Conservation (phyloP, 1,140 invertebrate genomes). For the Nasonia giraulti region DNA sequence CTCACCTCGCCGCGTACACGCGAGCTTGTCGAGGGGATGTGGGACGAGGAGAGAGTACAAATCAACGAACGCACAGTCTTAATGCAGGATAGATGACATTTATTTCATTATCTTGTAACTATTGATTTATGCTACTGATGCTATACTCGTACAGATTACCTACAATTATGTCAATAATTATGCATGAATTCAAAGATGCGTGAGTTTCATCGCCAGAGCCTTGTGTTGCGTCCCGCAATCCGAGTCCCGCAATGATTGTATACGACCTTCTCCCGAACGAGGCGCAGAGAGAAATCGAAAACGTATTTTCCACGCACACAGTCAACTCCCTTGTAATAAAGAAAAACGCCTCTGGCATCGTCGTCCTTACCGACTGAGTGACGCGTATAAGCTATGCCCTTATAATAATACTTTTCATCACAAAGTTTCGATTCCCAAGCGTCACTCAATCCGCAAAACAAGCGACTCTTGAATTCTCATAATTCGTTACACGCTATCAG, state of each 20-base stretch:
- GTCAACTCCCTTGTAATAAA: not conserved
- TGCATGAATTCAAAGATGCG: slow-evolving; percentile 72
- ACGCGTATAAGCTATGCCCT: not conserved
- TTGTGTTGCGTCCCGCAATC: slow-evolving; percentile 41
- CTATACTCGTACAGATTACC: slow-evolving; percentile 72
- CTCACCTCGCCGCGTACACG: too few relatives aligned
- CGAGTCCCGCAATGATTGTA: slow-evolving; percentile 57
- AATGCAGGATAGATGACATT: slow-evolving; percentile 72
- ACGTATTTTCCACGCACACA: too few relatives aligned
- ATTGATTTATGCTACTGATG: slow-evolving; percentile 71
- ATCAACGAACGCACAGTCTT: slow-evolving; percentile 28
- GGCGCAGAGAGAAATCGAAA: too few relatives aligned
- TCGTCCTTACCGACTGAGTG: slow-evolving; percentile 34
- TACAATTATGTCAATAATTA: slow-evolving; percentile 75
- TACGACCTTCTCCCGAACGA: slow-evolving; percentile 3
- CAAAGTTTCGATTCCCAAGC: slow-evolving; percentile 3
- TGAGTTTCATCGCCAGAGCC: slow-evolving; percentile 57
- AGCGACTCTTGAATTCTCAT: slow-evolving; percentile 16
- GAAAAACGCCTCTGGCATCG: slow-evolving; percentile 12
- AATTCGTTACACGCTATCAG: not conserved
- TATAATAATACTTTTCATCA: slow-evolving; percentile 1
- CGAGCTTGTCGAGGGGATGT: too few relatives aligned
- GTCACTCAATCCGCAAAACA: slow-evolving; percentile 32
- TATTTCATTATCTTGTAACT: slow-evolving; percentile 71
- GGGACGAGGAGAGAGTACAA: too few relatives aligned